phyloP scores from a whole-genome alignment of 2,113 vertebrate species.

The Charina bottae region DNA sequence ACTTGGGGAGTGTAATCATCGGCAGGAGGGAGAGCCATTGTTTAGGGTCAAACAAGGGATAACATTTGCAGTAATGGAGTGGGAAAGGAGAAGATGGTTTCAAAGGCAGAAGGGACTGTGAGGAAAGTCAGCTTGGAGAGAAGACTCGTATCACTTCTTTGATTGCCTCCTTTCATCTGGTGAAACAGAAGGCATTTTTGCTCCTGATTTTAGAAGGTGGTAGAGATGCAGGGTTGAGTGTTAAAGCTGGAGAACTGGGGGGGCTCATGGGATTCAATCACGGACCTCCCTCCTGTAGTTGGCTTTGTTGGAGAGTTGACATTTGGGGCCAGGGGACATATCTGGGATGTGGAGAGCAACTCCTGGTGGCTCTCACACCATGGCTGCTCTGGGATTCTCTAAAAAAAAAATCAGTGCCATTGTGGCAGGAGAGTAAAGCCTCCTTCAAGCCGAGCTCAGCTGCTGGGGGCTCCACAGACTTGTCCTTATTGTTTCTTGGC shows the following conservation, averaged over 20 bases:
- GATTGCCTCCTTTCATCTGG: neutral
- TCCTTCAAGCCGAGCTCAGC: no score
- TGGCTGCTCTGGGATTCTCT: no score
- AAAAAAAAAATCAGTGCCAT: no score
- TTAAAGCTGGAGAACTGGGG: neutral
- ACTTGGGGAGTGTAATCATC: slow-evolving; percentile 62
- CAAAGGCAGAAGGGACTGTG: no score
- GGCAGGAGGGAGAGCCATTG: slow-evolving; percentile 51
- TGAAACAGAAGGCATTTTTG: neutral
- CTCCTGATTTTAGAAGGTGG: neutral
- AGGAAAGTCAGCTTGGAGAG: neutral
- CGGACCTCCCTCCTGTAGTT: neutral
- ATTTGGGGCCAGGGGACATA: neutral
- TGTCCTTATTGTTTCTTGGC: neutral
- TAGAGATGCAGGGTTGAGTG: neutral
- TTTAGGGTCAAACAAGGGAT: slow-evolving; percentile 10
- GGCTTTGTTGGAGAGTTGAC: no score
- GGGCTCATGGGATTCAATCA: neutral
- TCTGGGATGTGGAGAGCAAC: neutral
- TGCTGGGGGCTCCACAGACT: no score
- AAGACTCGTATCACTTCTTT: no score
- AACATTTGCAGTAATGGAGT: neutral
- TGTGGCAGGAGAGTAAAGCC: no score
- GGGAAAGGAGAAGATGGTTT: neutral
- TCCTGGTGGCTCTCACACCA: neutral